A percentile compares a stretch with the other conserved stretches of the same genome.
These are phyloP conservation scores for Scotopteryx bipunctaria DNA, from an alignment of 2,888 invertebrate species.

Conservation along the genomic window DNA sequence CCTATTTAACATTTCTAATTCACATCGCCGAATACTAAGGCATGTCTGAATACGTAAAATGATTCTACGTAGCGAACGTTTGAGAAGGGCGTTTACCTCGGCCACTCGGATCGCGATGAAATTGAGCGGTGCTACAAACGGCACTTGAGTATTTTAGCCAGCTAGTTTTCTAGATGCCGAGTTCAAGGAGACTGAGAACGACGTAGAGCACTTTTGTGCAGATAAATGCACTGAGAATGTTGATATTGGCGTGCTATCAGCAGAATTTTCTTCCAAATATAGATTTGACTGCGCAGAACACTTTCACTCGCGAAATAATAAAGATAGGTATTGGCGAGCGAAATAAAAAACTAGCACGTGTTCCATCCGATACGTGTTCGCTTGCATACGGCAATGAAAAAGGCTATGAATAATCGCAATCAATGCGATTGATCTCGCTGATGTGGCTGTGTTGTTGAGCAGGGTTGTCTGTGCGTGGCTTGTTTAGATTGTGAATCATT, in stretches of 20 bases:
- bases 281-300: not conserved
- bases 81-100: constrained; percentile 57
- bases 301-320: constrained; percentile 9
- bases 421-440: constrained; percentile 40
- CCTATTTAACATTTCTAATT: constrained; percentile 15
- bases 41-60: constrained; percentile 58
- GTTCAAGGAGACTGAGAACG: constrained; percentile 1
- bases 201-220: constrained; percentile 1
- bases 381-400: constrained; percentile 34
- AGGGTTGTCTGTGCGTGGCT: constrained; percentile 24
- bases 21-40: constrained; percentile 38
- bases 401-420: constrained; percentile 40
- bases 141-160: constrained; percentile 17
- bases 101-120: constrained; percentile 45
- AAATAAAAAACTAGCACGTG: constrained; percentile 23
- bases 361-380: constrained; percentile 26
- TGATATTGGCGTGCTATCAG: not conserved
- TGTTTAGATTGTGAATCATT: constrained; percentile 11
- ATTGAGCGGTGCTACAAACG: constrained; percentile 40
- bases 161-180: constrained; percentile 1
- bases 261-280: not conserved
- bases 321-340: constrained; percentile 16
- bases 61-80: constrained; percentile 50
- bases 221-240: not conserved
- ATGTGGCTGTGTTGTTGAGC: constrained; percentile 32